Base-by-base conservation (phyloP, 2,888 invertebrate species). In the Phaonia tiefii region DNA sequence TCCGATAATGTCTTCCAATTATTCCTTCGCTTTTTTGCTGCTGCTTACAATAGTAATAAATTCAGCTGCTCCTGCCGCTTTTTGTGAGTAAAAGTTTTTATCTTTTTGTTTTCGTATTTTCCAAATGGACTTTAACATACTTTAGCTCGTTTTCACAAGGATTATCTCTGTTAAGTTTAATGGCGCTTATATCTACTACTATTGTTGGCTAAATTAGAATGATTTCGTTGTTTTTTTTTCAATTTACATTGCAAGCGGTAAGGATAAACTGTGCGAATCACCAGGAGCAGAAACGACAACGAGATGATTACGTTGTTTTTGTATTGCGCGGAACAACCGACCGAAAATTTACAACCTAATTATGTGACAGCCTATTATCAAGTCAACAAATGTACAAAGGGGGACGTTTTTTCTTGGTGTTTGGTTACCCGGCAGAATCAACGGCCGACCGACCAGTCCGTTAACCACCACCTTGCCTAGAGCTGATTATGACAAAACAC, bases 301-400 rank as follows among this genome's bases (percentile, higher is more conserved):
- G 49, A 25, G 63, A 37, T 31, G 1, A 77, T 26, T 77, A 46
- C 20, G 20, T 15, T 56, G 58, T 66, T 26, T 31, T 65, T 58
- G 54, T 75, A 71, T 65, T 78, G 42, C 39, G 42, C 42, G 75
- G 63, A 69, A 67, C 58, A 65, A 78, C 72, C 81, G 69, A 78
- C 72, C 81, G 69, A 77, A 79, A 76, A 87, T 88, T 82, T 86
- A 85, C 85, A 85, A 84, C 85, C 86, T 87, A 88, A 88, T 88
- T 88, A 87, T 87, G 86, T 88, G 88, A 87, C 88, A 88, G 87
- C 87, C 88, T 88, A 88, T 88, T 88, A 88, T 88, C 88, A 88
- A 88, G 86, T 88, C 89, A 87, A 85, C 88, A 88, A 88, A 88
- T 88, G 65, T 63, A 67, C 74, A 78, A 80, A 82, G 78, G 83